Conservation (phyloP, 2,797 vertebrate species). For the Chelidonichthys spinosus region DNA sequence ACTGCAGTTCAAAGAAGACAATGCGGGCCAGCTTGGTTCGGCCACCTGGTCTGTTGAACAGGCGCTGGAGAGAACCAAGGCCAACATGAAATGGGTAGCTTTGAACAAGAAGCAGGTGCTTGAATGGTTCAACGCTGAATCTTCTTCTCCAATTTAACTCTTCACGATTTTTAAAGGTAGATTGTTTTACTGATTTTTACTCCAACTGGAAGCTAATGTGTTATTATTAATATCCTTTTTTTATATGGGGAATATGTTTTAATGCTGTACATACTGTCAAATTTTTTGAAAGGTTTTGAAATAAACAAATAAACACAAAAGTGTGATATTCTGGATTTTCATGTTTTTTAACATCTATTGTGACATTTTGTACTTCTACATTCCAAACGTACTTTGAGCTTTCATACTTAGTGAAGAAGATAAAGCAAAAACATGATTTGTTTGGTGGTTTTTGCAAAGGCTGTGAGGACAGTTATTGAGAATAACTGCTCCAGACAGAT, state of each 20-base stretch:
- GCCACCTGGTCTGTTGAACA: constrained; percentile 82
- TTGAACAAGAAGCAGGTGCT: constrained; percentile 78
- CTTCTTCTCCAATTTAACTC: not conserved
- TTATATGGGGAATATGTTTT: constrained; percentile 7
- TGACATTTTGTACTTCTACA: not conserved
- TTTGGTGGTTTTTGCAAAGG: too few relatives aligned
- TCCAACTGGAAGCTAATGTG: constrained; percentile 11
- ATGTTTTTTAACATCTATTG: not conserved
- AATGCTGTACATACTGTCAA: constrained; percentile 2
- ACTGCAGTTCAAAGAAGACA: constrained; percentile 84
- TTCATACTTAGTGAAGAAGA: too few relatives aligned
- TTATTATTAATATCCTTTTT: constrained; percentile 29
- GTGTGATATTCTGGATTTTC: not conserved
- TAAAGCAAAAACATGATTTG: too few relatives aligned
- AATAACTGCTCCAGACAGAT: not conserved
- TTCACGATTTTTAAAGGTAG: not conserved
- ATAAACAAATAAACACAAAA: not conserved
- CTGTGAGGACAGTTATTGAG: too few relatives aligned
- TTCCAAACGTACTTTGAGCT: not conserved
- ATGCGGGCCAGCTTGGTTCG: constrained; percentile 77
- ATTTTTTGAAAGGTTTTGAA: not conserved
- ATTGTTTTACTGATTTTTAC: not conserved
- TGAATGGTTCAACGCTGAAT: constrained; percentile 80
- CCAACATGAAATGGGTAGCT: constrained; percentile 90
- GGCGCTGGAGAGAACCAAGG: constrained; percentile 85